Evolutionary conservation across 1,140 invertebrate species (phyloP).

Genomic region (Aphaenogaster floridana): DNA sequence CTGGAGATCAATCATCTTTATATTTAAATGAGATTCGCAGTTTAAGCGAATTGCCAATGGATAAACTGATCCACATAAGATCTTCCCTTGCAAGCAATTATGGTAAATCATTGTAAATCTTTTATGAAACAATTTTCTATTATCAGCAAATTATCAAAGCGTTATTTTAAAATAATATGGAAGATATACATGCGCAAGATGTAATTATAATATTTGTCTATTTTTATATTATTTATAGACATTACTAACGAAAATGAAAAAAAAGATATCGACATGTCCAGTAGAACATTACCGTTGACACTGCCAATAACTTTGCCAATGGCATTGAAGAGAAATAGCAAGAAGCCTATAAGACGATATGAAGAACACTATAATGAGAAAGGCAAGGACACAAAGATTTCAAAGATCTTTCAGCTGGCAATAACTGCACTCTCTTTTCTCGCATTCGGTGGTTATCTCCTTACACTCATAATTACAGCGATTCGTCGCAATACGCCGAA

Average conservation of each 20-base stretch:
- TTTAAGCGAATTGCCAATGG: slow-evolving; percentile 87
- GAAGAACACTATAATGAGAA: slow-evolving; percentile 86
- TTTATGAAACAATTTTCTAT: slow-evolving; percentile 38
- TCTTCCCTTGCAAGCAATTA: slow-evolving; percentile 76
- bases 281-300: slow-evolving; percentile 45
- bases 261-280: slow-evolving; percentile 52
- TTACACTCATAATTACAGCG: slow-evolving; percentile 91
- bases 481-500: slow-evolving; percentile 87
- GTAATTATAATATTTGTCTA: neutral
- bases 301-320: slow-evolving; percentile 72
- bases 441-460: slow-evolving; percentile 92
- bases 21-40: slow-evolving; percentile 84
- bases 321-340: slow-evolving; percentile 65
- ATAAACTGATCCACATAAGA: slow-evolving; percentile 86
- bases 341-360: slow-evolving; percentile 82
- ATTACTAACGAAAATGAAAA: slow-evolving; percentile 18
- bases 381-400: slow-evolving; percentile 87
- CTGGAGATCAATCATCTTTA: slow-evolving; percentile 66
- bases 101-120: slow-evolving; percentile 70
- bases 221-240: slow-evolving; percentile 25
- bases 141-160: neutral
- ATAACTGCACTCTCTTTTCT: slow-evolving; percentile 92
- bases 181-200: neutral
- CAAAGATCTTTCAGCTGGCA: slow-evolving; percentile 91
- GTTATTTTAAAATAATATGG: neutral